Evolutionary conservation across 2,113 vertebrate genomes (phyloP).

Genomic region (Megaceryle torquata): DNA sequence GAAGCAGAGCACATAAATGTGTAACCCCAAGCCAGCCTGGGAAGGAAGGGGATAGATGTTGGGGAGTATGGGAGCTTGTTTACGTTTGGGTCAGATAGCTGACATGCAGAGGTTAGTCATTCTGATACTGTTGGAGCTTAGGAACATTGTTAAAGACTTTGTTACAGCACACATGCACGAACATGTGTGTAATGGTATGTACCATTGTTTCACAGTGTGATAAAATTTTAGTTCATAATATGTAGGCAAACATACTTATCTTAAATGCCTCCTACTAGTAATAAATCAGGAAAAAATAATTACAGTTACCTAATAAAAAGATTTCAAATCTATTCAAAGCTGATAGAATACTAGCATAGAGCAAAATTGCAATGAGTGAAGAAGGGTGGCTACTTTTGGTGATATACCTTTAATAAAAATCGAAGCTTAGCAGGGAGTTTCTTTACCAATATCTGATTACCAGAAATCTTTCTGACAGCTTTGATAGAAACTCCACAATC

Average conservation of each 20-base stretch:
- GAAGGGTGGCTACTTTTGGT: not conserved
- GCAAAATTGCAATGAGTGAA: not conserved
- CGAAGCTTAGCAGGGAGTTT: not conserved
- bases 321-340: not conserved
- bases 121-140: not conserved
- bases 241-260: not conserved
- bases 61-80: not conserved
- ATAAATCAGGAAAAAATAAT: not conserved
- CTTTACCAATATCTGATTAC: not conserved
- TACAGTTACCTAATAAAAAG: not conserved
- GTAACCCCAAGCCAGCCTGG: not conserved
- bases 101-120: not conserved
- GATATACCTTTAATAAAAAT: not conserved
- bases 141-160: not conserved
- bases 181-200: not conserved
- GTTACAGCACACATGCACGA: accelerated
- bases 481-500: not conserved
- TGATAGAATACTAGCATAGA: not conserved
- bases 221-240: not conserved
- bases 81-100: not conserved
- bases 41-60: not conserved
- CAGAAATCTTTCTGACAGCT: not conserved
- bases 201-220: not conserved
- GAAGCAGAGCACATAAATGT: not conserved
- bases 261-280: not conserved